Evolutionary conservation across 2,113 vertebrate genomes (phyloP).

Genomic region (Polypterus bichir): DNA sequence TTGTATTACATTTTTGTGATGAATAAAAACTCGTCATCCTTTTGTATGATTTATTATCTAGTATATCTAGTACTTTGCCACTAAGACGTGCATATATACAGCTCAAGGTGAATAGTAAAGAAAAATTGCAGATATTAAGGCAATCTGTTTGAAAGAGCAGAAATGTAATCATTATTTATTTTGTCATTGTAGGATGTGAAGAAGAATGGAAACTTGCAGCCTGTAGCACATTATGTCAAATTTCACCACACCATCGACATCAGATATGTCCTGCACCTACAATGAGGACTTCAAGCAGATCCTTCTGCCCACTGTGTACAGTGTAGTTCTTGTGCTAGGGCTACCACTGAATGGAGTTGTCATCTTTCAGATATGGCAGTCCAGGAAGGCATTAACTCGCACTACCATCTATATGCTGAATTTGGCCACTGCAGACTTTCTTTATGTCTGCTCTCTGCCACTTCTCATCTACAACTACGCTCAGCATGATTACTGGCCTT

Average conservation of each 20-base stretch:
- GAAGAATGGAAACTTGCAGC: constrained; percentile 7
- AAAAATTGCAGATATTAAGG: too few species aligned
- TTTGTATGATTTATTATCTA: too few species aligned
- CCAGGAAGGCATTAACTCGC: constrained; percentile 54
- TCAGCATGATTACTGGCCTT: constrained; percentile 87
- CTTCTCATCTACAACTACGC: constrained; percentile 91
- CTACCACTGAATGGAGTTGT: constrained; percentile 69
- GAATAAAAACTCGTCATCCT: too few species aligned
- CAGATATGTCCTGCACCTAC: constrained; percentile 61
- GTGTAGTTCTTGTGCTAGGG: constrained; percentile 60
- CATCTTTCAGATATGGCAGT: constrained; percentile 71
- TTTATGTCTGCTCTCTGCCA: constrained; percentile 85
- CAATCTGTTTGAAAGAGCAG: too few species aligned
- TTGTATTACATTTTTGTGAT: too few species aligned
- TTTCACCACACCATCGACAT: accelerated
- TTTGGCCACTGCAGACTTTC: constrained; percentile 73
- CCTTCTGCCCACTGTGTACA: constrained; percentile 75
- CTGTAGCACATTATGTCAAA: constrained; percentile 16
- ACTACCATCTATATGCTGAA: constrained; percentile 83
- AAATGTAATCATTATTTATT: too few species aligned
- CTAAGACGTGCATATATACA: too few species aligned
- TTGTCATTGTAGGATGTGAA: neutral
- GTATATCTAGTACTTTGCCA: too few species aligned
- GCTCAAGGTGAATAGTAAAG: too few species aligned
- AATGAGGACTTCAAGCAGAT: constrained; percentile 80